phyloP scores from a whole-genome alignment of 2,888 invertebrate species.

The Notodonta ziczac region DNA sequence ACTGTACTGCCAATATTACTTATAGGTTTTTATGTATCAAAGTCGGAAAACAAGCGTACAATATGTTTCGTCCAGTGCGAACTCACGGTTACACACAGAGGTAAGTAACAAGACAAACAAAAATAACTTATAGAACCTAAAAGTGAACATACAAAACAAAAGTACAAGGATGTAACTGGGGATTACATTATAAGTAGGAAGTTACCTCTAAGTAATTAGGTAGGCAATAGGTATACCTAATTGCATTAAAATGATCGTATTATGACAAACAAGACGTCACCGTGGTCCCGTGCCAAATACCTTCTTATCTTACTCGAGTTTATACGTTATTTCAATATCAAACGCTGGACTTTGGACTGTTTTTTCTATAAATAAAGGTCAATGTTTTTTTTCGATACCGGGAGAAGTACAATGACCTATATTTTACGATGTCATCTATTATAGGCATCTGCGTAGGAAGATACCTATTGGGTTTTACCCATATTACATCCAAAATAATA shows the following conservation, averaged over 20 bases:
- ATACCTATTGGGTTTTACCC: background rate
- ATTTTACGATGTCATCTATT: conserved; percentile 13
- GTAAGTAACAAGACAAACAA: too few species aligned
- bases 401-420: conserved; percentile 39
- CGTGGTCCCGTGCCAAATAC: conserved; percentile 50
- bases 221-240: too few species aligned
- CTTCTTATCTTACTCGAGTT: conserved; percentile 37
- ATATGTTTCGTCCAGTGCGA: too few species aligned
- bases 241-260: background rate
- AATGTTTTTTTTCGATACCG: conserved; percentile 12
- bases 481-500: background rate
- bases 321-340: conserved; percentile 48
- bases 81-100: too few species aligned
- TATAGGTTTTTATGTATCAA: too few species aligned
- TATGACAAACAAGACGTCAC: background rate
- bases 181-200: too few species aligned
- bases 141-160: too few species aligned
- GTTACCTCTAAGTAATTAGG: too few species aligned
- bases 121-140: too few species aligned
- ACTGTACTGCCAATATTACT: too few species aligned
- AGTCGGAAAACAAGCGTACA: too few species aligned
- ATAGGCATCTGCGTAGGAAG: conserved; percentile 13
- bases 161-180: too few species aligned
- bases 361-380: conserved; percentile 23
- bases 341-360: conserved; percentile 43